These are phyloP conservation scores for Megastigmus dorsalis DNA, from an alignment of 2,888 invertebrate species.

Conservation along the genomic window DNA sequence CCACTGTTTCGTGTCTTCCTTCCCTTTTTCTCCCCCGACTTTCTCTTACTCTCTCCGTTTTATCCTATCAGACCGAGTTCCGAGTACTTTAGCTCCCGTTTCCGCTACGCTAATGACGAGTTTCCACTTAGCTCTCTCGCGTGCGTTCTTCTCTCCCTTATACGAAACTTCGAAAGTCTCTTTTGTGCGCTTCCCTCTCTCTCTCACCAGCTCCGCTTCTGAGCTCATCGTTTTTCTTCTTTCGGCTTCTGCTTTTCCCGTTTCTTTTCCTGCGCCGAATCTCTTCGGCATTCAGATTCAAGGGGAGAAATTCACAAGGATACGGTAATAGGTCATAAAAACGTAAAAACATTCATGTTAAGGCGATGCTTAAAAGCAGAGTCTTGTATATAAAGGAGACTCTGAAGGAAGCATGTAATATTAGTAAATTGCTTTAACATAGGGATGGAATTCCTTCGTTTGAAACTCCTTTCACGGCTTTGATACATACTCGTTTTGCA, in stretches of 20 bases:
- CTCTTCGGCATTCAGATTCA: slow-evolving; percentile 6
- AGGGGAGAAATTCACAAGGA: neutral
- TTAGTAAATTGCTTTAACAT: neutral
- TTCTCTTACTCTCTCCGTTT: slow-evolving; percentile 50
- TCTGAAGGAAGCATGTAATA: neutral
- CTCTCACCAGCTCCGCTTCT: too few relatives aligned
- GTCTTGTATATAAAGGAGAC: neutral
- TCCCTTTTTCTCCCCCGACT: slow-evolving; percentile 17
- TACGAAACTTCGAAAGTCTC: slow-evolving; percentile 49
- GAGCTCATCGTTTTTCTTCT: too few relatives aligned
- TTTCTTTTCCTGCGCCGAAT: neutral
- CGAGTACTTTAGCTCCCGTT: slow-evolving; percentile 65
- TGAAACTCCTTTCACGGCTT: too few relatives aligned
- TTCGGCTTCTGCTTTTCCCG: too few relatives aligned
- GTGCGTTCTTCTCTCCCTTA: slow-evolving; percentile 22
- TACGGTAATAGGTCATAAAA: slow-evolving; percentile 3
- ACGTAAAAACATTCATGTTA: neutral
- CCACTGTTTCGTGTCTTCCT: slow-evolving; percentile 1
- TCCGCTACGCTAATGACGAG: slow-evolving; percentile 68
- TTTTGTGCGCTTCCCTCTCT: slow-evolving; percentile 26
- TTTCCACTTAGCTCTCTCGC: slow-evolving; percentile 59
- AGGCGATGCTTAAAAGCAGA: neutral
- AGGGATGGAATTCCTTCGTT: too few relatives aligned
- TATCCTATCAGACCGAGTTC: slow-evolving; percentile 65
- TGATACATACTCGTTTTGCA: too few relatives aligned